Conservation (phyloP, 2,113 vertebrate genomes). For the Parotia lawesii region DNA sequence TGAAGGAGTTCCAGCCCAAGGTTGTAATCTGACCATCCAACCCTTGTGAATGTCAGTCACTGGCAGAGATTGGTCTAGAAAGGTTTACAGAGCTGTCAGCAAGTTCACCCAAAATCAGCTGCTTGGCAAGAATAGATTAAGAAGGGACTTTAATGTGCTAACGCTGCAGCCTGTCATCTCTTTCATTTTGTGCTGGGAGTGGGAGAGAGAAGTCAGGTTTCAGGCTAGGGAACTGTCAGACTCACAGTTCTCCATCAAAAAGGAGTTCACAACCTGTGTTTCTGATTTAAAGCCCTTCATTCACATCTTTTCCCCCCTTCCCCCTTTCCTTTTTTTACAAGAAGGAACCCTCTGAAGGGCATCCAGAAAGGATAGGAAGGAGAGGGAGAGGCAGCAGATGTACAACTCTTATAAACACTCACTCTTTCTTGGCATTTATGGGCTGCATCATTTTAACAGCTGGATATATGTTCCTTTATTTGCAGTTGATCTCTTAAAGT, state of each 20-base stretch:
- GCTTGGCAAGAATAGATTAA: neutral
- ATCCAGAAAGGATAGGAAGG: neutral
- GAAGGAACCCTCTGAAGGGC: neutral
- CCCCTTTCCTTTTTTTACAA: neutral
- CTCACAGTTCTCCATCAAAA: neutral
- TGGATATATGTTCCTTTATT: neutral
- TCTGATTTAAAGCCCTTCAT: neutral
- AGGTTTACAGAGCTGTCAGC: conserved; percentile 18
- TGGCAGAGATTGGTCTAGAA: neutral
- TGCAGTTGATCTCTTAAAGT: neutral
- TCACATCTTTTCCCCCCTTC: accelerated
- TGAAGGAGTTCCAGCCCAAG: neutral
- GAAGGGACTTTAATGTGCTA: neutral
- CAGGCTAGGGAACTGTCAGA: neutral
- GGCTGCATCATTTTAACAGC: neutral
- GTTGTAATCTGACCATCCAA: neutral
- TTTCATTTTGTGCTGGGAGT: neutral
- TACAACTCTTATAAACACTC: neutral
- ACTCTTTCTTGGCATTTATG: neutral
- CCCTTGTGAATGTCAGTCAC: neutral
- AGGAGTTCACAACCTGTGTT: neutral
- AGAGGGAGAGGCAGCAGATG: neutral
- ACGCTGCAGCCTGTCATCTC: neutral
- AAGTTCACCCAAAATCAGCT: neutral
- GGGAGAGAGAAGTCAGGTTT: neutral